These are phyloP conservation scores for Alentia gelatinosa DNA, from an alignment of 2,888 invertebrate genomes.

Conservation along the genomic window DNA sequence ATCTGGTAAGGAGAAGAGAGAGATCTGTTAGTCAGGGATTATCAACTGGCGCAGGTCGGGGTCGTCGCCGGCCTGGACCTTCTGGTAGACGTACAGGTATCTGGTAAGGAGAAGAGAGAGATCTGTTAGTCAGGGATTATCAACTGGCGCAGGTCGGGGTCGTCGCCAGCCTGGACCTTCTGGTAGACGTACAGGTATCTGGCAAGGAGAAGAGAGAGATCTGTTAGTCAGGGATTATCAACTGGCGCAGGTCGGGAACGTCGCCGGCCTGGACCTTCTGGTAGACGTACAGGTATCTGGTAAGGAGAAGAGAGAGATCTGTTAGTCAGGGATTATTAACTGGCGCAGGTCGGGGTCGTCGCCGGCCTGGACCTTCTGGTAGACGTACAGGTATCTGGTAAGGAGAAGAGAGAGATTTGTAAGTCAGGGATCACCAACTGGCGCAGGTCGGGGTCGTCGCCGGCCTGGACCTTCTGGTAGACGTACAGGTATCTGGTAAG, in stretches of 20 bases:
- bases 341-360: slow-evolving; percentile 88
- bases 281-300: slow-evolving; percentile 90
- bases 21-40: too few species aligned
- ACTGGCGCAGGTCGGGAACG: slow-evolving; percentile 85
- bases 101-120: slow-evolving; percentile 81
- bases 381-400: slow-evolving; percentile 88
- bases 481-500: slow-evolving; percentile 87
- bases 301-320: slow-evolving; percentile 48
- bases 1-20: slow-evolving; percentile 81
- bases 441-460: slow-evolving; percentile 89
- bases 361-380: slow-evolving; percentile 93
- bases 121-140: too few species aligned
- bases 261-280: slow-evolving; percentile 94
- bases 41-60: slow-evolving; percentile 84
- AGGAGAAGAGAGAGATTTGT: not conserved
- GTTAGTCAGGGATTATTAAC: too few species aligned
- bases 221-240: too few species aligned
- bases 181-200: slow-evolving; percentile 92
- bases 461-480: slow-evolving; percentile 94
- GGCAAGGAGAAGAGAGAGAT: slow-evolving; percentile 74
- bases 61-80: slow-evolving; percentile 93
- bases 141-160: slow-evolving; percentile 84
- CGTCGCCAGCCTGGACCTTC: slow-evolving; percentile 93
- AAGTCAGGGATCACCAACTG: too few species aligned
- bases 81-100: slow-evolving; percentile 92